Evolutionary conservation across 2,797 vertebrate species (phyloP), one percentile per base, ranked within the genome.

Genomic region (Gymnodraco acuticeps): DNA sequence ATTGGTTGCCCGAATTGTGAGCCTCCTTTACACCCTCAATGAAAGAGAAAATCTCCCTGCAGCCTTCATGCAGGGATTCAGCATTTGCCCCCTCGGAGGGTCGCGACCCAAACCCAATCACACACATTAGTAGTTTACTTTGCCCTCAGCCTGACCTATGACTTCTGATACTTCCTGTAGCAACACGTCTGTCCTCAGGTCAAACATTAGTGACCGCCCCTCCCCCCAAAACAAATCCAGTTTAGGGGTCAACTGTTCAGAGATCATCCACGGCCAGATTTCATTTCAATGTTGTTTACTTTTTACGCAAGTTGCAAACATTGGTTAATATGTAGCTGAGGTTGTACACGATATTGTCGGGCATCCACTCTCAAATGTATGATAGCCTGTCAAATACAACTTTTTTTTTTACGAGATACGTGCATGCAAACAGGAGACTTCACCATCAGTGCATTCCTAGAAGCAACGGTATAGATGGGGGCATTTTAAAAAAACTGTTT

Each of bases 81-180:
- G 42, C 68, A 62, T 82, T 73, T 65, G 17, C 47, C 77, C 65
- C 73, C 53, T 60, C 19, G n/a, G 13, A 65, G 67, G 77, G 71
- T 75, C 64, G 1, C 38, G 74, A 82, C 59, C 73, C 27, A 6
- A 59, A 60, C 69, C 78, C 73, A 67, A 60, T 82, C 72, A 76
- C 68, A 77, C 63, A 76, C 79, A 83, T 81, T 58, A 77, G 51
- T 45, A 59, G 60, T 69, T 73, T 55, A 61, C 43, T 68, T 72
- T 83, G 75, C 82, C 87, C 85, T 81, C 58, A 19, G 13, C 17
- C 56, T 81, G 86, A 86, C 88, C 87, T 69, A 61, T 8, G 77
- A 81, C 73, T 20, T 62, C 62, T 48, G 69, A 82, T 62, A 86
- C 81, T 87, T 91, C 84, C 84, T 87, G 83, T 70, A 78, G 75